Base-by-base conservation (phyloP, 2,113 vertebrate genomes). In the Oryzias melastigma region DNA sequence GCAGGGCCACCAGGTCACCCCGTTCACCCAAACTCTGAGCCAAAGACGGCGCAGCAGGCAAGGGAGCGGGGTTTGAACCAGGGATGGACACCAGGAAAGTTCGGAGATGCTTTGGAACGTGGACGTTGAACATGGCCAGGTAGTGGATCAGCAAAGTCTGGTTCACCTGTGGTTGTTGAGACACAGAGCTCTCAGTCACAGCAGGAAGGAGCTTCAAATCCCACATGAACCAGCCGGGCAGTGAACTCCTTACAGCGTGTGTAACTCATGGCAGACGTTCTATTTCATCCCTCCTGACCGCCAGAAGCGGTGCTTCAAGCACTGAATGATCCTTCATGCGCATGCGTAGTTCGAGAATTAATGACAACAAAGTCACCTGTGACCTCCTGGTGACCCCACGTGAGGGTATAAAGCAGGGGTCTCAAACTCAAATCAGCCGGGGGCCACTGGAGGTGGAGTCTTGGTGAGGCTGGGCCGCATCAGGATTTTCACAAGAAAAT, bases 141-240 rank as follows among this genome's bases (percentile, higher is more conserved):
- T 98, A 98, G 7, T 98, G 93, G 25, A 95, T 92, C 59, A 98
- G 93, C 78, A 98, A 90, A 42, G 96, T 95, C 87, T 98, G 95
- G 75, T 99, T 99, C 55, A 97, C 89, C 89, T 90, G 15, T 3
- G 15, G 46, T 52, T 15, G 68, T 6, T 7, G 19, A 47, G 18
- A 54, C 35, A 77, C 22, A 58, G 14, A 44, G 14, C 8, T 4
- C 20, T 22, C 1, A 2, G 7, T 74, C 52, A 14, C 8, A 46
- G 12, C 17, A 16, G 57, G 5, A 27, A 45, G 46, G 1, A 42
- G 1, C 22, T 46, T 46, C 41, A 7, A 41, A 43, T 47, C 8
- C 0, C 40, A 13, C 55, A 13, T 20, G 2, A n/a, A 7, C 50
- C 84, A 98, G 85, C 75, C 94, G 90, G 8, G 96, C 97, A 0